Base-by-base conservation (phyloP, 2,888 invertebrate species). In the Macropis europaea region DNA sequence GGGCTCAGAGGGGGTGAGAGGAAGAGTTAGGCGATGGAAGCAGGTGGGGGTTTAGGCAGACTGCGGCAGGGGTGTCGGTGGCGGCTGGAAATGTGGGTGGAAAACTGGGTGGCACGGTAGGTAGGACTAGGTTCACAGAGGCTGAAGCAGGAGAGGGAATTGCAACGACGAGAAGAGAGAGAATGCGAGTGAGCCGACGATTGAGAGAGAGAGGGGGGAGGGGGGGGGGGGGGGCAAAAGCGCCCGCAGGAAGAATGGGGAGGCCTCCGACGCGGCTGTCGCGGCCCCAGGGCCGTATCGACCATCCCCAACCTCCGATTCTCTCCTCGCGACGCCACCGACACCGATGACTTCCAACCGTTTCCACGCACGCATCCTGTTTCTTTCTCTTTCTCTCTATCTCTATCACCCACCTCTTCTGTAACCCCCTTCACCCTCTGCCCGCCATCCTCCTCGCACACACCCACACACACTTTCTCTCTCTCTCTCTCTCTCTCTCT, bases 261-360 rank as follows among this genome's bases (percentile, higher is more conserved):
- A 84, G 82, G 86, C 82, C 83, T 83, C 84, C 86, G 82, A 83
- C 85, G 86, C 81, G 86, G 84, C 84, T 86, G 85, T 85, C 87
- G 87, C 84, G 87, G 86, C 85, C 85, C 86, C 84, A 84, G 85
- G 84, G 83, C 84, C 86, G 85, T 88, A 88, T 88, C 88, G 88
- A 87, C 87, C 87, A 86, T 83, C 86, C 82, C 79, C 83, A 79
- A 79, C 81, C 78, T 79, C 74, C 74, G 69, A 70, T 76, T 52
- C 73, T 73, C 59, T 73, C 62, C 64, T 70, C 77, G 70, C 80
- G 72, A 77, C 69, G 70, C 73, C 72, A 77, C 72, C 66, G 74
- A 69, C 77, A 81, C 80, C 75, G 76, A 70, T 53, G 82, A 82
- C 82, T 81, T 81, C 73, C 76, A 81, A 79, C 82, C 74, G 76